These are phyloP conservation scores for Diachrysia chrysitis DNA, from an alignment of 2,888 invertebrate genomes.

Conservation along the genomic window DNA sequence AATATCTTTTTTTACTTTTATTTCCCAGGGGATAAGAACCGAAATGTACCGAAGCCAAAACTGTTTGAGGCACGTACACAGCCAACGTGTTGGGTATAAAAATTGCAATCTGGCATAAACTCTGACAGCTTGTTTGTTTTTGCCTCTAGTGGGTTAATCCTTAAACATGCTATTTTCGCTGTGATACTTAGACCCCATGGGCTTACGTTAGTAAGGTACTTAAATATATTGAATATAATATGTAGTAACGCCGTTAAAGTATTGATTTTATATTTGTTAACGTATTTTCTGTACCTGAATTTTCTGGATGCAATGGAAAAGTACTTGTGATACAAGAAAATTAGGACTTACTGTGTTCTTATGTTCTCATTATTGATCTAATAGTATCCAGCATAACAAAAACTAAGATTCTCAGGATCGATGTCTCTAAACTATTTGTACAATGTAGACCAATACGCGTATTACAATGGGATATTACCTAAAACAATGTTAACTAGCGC, in stretches of 20 bases:
- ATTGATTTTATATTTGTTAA: too few species aligned
- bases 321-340: neutral
- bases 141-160: neutral
- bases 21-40: slow-evolving; percentile 6
- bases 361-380: neutral
- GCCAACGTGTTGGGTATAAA: slow-evolving; percentile 20
- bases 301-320: neutral
- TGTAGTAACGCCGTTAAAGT: too few species aligned
- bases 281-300: neutral
- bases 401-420: slow-evolving; percentile 1
- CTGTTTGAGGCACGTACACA: slow-evolving; percentile 19
- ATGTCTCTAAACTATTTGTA: slow-evolving; percentile 22
- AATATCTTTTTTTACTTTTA: neutral
- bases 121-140: slow-evolving; percentile 21
- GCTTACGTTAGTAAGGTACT: too few species aligned
- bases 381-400: slow-evolving; percentile 4
- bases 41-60: neutral
- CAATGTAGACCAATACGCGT: slow-evolving; percentile 8
- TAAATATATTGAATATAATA: too few species aligned
- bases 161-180: neutral
- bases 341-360: too few species aligned
- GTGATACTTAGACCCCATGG: neutral
- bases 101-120: slow-evolving; percentile 19
- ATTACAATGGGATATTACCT: slow-evolving; percentile 35
- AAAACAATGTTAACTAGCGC: slow-evolving; percentile 43